Evolutionary conservation across 2,113 vertebrate species (phyloP).

Genomic region (Carassius gibelio): DNA sequence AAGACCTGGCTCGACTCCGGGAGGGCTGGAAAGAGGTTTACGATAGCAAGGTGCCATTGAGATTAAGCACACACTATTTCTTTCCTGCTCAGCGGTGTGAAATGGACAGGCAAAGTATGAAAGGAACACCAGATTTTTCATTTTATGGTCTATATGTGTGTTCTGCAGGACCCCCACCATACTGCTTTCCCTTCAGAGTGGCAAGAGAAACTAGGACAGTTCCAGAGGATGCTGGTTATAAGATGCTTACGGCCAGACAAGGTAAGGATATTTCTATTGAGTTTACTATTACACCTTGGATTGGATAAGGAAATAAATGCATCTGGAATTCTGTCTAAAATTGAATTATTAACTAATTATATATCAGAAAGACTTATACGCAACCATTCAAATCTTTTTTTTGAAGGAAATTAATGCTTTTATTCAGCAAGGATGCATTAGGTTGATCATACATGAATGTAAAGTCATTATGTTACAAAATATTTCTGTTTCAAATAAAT

Average conservation of each 20-base stretch:
- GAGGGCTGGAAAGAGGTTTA: slow-evolving; percentile 86
- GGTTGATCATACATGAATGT: background rate
- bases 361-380: background rate
- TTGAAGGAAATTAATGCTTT: too few species aligned
- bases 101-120: slow-evolving; percentile 6
- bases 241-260: slow-evolving; percentile 86
- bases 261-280: slow-evolving; percentile 58
- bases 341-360: background rate
- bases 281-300: background rate
- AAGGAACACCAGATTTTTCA: slow-evolving; percentile 16
- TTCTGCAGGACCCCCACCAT: slow-evolving; percentile 78
- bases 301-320: background rate
- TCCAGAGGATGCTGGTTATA: slow-evolving; percentile 87
- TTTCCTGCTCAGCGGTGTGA: slow-evolving; percentile 32
- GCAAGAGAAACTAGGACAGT: slow-evolving; percentile 75
- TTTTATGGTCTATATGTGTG: slow-evolving; percentile 38
- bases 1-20: slow-evolving; percentile 74
- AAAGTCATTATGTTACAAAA: background rate
- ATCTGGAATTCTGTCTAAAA: background rate
- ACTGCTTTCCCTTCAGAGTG: slow-evolving; percentile 78
- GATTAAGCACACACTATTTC: slow-evolving; percentile 29
- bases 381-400: too few species aligned
- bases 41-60: slow-evolving; percentile 80
- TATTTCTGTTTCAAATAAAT: too few species aligned
- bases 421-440: too few species aligned